Conservation (phyloP, 2,113 vertebrate species). For the Podocnemis expansa region DNA sequence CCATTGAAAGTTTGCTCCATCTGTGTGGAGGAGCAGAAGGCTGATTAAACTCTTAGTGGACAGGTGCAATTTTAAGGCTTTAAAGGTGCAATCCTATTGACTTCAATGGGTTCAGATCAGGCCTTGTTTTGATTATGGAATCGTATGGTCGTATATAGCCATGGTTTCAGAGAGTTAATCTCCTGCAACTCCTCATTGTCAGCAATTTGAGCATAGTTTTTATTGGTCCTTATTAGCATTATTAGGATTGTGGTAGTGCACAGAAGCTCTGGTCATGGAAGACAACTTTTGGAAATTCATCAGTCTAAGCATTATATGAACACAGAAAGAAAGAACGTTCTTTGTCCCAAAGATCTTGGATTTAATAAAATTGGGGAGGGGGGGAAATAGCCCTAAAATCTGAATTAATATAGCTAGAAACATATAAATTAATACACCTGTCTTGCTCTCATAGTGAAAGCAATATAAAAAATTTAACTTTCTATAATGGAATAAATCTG, state of each 20-base stretch:
- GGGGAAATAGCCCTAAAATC: background rate
- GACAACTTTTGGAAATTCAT: fast-evolving
- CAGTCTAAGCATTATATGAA: background rate
- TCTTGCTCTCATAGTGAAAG: background rate
- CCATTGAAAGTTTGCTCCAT: background rate
- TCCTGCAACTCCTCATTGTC: no score
- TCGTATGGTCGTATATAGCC: background rate
- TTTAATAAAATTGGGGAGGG: background rate
- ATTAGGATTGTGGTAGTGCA: background rate
- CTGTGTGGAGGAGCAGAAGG: background rate
- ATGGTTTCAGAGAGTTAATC: background rate
- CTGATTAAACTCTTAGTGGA: background rate
- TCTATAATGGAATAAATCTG: background rate
- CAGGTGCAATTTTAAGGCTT: fast-evolving
- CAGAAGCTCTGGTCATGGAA: background rate
- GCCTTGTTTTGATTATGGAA: background rate
- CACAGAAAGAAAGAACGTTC: background rate
- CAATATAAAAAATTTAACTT: background rate
- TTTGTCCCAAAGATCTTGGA: background rate
- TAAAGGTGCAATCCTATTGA: background rate
- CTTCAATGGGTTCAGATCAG: background rate
- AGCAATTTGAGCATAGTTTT: no score
- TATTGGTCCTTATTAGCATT: background rate
- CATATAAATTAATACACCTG: background rate
- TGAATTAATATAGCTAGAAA: background rate